Conservation (phyloP, 1,140 invertebrate species). For the Zophobas atratus region DNA sequence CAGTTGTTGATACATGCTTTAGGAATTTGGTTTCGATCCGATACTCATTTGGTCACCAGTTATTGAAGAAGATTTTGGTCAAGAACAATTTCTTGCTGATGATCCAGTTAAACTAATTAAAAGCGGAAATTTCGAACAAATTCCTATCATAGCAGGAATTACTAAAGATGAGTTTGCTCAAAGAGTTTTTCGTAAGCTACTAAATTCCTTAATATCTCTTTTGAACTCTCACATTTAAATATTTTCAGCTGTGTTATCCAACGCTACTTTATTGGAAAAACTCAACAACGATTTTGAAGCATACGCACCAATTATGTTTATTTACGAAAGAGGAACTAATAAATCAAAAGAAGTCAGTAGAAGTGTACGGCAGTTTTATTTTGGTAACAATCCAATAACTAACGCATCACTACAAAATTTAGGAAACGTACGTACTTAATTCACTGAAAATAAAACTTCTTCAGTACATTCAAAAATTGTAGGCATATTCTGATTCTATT, state of each 20-base stretch:
- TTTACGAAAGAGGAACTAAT: constrained; percentile 69
- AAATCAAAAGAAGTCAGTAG: constrained; percentile 69
- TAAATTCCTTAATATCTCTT: too few relatives aligned
- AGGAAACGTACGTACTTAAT: constrained; percentile 53
- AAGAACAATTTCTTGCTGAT: constrained; percentile 76
- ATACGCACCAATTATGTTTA: constrained; percentile 71
- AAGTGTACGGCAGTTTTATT: constrained; percentile 68
- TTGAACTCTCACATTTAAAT: constrained; percentile 56
- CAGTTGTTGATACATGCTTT: constrained; percentile 12
- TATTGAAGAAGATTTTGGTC: constrained; percentile 77
- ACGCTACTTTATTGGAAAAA: constrained; percentile 66
- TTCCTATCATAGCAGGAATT: constrained; percentile 77
- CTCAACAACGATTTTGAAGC: constrained; percentile 70
- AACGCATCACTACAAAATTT: constrained; percentile 44
- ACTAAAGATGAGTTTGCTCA: constrained; percentile 75
- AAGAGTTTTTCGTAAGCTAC: too few relatives aligned
- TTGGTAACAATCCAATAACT: constrained; percentile 56
- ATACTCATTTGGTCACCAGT: constrained; percentile 77
- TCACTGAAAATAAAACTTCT: constrained; percentile 44
- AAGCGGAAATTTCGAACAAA: constrained; percentile 73
- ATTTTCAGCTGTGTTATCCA: constrained; percentile 50
- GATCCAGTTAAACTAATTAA: constrained; percentile 73
- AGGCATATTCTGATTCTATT: constrained; percentile 70
- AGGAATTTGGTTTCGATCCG: constrained; percentile 63
- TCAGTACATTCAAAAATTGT: constrained; percentile 41